Evolutionary conservation across 1,140 invertebrate species (phyloP), one percentile per base, ranked within the genome.

Genomic region (Platyscapa corneri): DNA sequence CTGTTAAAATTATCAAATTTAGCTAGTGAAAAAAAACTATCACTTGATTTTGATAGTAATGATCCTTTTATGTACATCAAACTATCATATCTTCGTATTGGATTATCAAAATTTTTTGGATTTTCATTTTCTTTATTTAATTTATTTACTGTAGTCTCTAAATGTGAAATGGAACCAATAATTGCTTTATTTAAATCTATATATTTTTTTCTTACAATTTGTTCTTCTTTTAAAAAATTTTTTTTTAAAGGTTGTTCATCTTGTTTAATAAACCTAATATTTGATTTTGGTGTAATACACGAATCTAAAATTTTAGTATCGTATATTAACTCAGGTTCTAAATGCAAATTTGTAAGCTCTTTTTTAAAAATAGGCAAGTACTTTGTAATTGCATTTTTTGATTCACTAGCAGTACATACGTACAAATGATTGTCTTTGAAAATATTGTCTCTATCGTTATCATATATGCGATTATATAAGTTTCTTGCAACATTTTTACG

Each of bases 401-500:
- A 46, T 60, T 42, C 53, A 74, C 76, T 75, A 72, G n/a, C 14
- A 30, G 32, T 32, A 8, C 65, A 83, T 49, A 30, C 49, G 53
- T 79, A 79, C 32, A 37, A 77, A 81, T 20, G 2, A 56, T 49
- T 80, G 32, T 86, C 42, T 46, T 10, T 53, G 2, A 18, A 16
- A 10, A 16, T 53, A 53, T 53, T 53, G 7, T 18, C 16, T 53
- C 16, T 53, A 53, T 18, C 8, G 16, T 16, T 18, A 53, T 53
- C 16, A 14, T 53, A 16, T 2, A 87, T 88, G n/a, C 53, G 77
- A 67, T 90, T 84, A 78, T 90, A 64, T 46, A 91, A 87, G 42
- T 88, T 90, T 65, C 88, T 65, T 30, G 85, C 81, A 14, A 91
- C 60, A 76, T 89, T 74, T 60, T 86, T 91, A 14, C 75, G 83